Conservation (phyloP, 2,888 invertebrate genomes). For the Apocheima hispidaria region DNA sequence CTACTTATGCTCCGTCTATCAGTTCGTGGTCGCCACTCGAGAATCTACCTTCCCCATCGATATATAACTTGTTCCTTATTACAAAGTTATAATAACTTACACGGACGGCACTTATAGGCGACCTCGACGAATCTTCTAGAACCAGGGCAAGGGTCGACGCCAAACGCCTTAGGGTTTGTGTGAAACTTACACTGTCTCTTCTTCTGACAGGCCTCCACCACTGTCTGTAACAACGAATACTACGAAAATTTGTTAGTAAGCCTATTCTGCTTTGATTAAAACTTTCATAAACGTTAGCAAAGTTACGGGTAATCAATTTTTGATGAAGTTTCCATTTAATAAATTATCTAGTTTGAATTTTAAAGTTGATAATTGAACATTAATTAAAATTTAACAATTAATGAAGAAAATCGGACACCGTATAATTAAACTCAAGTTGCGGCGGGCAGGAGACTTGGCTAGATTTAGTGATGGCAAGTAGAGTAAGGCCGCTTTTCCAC, state of each 20-base stretch:
- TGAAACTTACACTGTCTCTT: conserved; percentile 96
- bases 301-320: conserved; percentile 14
- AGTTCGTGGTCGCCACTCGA: no score
- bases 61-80: conserved; percentile 37
- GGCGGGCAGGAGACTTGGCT: no score
- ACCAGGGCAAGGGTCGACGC: conserved; percentile 96
- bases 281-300: conserved; percentile 28
- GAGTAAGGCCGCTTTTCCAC: no score
- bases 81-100: conserved; percentile 87
- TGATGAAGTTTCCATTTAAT: conserved; percentile 12
- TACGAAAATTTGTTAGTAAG: conserved; percentile 82
- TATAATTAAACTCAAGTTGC: no score
- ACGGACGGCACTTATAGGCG: conserved; percentile 98
- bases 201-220: conserved; percentile 97
- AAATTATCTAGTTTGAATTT: conserved; percentile 8
- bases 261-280: conserved; percentile 54
- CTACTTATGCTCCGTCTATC: no score
- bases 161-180: conserved; percentile 95
- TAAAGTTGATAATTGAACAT: conserved; percentile 2
- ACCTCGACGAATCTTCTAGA: conserved; percentile 97
- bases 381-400: no score
- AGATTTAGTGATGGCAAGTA: no score
- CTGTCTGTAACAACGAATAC: conserved; percentile 97
- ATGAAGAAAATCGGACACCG: no score
- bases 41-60: neutral